Evolutionary conservation across 2,888 invertebrate genomes (phyloP).

Genomic region (Drosophila paracracens): DNA sequence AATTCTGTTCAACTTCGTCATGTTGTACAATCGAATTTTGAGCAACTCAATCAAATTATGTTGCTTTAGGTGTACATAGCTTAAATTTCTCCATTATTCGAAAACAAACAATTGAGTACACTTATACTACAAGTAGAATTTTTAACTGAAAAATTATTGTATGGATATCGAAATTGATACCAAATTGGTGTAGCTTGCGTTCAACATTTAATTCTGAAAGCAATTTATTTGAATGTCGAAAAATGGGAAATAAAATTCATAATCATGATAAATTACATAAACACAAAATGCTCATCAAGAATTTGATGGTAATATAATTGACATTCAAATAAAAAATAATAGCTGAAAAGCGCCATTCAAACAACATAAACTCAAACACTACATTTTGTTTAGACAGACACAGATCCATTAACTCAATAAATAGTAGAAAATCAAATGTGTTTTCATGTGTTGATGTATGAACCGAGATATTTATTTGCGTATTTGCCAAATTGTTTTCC

Average conservation of each 20-base stretch:
- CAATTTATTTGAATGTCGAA: slow-evolving; percentile 1
- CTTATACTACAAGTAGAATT: background rate
- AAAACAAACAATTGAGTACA: background rate
- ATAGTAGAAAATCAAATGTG: slow-evolving; percentile 11
- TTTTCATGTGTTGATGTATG: slow-evolving; percentile 30
- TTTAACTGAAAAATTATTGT: background rate
- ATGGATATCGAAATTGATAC: background rate
- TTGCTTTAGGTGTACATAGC: background rate
- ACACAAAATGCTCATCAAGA: slow-evolving; percentile 18
- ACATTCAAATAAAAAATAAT: slow-evolving; percentile 15
- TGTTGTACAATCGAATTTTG: background rate
- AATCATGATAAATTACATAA: slow-evolving; percentile 42
- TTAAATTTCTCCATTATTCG: background rate
- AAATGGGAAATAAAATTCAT: background rate
- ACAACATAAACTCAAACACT: slow-evolving; percentile 21
- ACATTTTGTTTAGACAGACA: slow-evolving; percentile 40
- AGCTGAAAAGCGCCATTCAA: slow-evolving; percentile 6
- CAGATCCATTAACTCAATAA: slow-evolving; percentile 25
- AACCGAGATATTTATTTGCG: slow-evolving; percentile 47
- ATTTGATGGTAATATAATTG: slow-evolving; percentile 13
- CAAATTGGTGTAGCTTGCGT: background rate
- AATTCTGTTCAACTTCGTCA: background rate
- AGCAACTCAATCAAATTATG: background rate
- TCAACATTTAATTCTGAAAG: background rate
- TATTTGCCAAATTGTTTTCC: slow-evolving; percentile 6